Base-by-base conservation (phyloP, 2,888 invertebrate genomes). In the Athalia cordata region DNA sequence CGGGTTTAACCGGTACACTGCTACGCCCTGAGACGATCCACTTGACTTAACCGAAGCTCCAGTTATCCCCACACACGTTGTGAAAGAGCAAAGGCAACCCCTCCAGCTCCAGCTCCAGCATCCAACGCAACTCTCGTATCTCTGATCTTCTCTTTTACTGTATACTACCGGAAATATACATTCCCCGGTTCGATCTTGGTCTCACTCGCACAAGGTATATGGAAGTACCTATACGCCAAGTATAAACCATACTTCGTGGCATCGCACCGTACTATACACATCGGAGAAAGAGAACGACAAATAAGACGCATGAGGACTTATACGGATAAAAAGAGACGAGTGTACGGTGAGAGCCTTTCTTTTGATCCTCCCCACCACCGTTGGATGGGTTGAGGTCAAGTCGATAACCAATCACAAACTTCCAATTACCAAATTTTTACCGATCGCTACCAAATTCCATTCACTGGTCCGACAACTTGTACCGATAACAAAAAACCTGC, bases 31-130 rank as follows among this genome's bases (percentile, higher is more conserved):
- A 78, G 78, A 83, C 84, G 85, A 86, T 87, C 84, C 86, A 86
- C 84, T 87, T 87, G 84, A 86, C 86, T 87, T 87, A 83, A 86
- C 84, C 81, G 81, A 84, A 85, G 87, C 86, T 87, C 86, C 85
- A 85, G 86, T 86, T 87, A 86, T 85, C 86, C 86, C 86, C 86
- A 86, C 86, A 59, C 59, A 57, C n/a, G 45, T 7, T 11, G 7
- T 59, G 47, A 7, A 15, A 29, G 29, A 29, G 29, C 29, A 29
- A 29, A 29, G 29, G 29, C 29, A 29, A 29, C 29, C 29, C 29
- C 29, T 29, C 29, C 29, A 29, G 29, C 29, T 29, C 29, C 72
- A 57, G 57, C 72, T 59, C 72, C 72, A 72, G 72, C 72, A 72
- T 72, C 72, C 45, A 13, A 13, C 5, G 29, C 8, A 15, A n/a